A percentile compares a stretch with the other conserved stretches of the same genome.
These are phyloP conservation scores for Eupithecia dodoneata DNA, from an alignment of 2,888 invertebrate species.

Conservation along the genomic window DNA sequence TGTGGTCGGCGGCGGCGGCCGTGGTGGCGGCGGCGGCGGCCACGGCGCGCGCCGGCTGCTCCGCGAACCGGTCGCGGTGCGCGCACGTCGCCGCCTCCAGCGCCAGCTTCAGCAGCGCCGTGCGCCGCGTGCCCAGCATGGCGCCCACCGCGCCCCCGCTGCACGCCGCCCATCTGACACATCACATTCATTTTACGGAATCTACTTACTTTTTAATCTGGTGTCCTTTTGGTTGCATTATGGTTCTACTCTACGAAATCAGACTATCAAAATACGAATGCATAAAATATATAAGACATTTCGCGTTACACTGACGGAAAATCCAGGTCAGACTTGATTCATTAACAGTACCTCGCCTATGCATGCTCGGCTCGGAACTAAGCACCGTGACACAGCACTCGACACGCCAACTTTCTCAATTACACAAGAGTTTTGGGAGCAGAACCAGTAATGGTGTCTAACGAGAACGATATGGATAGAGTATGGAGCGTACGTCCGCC, in stretches of 20 bases:
- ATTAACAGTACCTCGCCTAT: background rate
- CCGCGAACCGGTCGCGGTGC: conserved; percentile 95
- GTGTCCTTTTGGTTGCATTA: too few species aligned
- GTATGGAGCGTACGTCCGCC: background rate
- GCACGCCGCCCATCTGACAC: conserved; percentile 42
- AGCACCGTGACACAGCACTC: background rate
- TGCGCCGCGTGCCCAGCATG: conserved; percentile 65
- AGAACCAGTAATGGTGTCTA: background rate
- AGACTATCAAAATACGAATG: background rate
- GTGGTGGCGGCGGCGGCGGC: conserved; percentile 89
- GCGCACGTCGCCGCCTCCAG: conserved; percentile 95
- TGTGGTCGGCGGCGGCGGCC: conserved; percentile 91
- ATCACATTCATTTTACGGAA: background rate
- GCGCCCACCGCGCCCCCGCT: conserved; percentile 49
- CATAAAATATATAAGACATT: background rate
- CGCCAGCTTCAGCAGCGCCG: conserved; percentile 90
- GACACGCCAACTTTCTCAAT: background rate
- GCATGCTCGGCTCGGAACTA: background rate
- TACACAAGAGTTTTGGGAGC: background rate
- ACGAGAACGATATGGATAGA: background rate
- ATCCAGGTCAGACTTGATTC: background rate
- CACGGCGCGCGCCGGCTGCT: conserved; percentile 91
- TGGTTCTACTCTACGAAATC: too few species aligned
- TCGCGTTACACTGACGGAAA: background rate
- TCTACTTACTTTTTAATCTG: too few species aligned